Evolutionary conservation across 2,888 invertebrate species (phyloP).

Genomic region (Nephrotoma guestfalica): DNA sequence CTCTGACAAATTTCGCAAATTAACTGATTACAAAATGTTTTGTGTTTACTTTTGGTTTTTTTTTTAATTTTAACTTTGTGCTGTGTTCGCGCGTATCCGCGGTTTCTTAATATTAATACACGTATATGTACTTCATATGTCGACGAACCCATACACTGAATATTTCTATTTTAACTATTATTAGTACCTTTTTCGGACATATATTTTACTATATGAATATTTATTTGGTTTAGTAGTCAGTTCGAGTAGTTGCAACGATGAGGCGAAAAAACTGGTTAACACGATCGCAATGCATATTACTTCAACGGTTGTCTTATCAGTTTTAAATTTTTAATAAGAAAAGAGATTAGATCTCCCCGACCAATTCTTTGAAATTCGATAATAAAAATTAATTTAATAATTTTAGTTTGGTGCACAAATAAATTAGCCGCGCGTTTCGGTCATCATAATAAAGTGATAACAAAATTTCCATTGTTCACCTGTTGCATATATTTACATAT

Average conservation of each 20-base stretch:
- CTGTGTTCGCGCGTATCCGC: neutral
- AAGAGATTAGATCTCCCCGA: neutral
- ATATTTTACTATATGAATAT: neutral
- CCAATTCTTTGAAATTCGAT: neutral
- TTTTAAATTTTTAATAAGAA: neutral
- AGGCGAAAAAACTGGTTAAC: no score
- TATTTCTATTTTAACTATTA: neutral
- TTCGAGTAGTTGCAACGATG: neutral
- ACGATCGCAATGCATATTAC: neutral
- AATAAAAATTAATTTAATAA: neutral
- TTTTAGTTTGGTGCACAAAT: neutral
- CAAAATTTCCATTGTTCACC: neutral
- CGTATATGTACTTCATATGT: neutral
- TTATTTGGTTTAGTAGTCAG: neutral
- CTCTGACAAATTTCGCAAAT: neutral
- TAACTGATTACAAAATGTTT: constrained; percentile 1
- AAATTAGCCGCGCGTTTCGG: no score
- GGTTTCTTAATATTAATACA: neutral
- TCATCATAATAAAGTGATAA: neutral
- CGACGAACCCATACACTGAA: neutral
- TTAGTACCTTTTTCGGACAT: neutral
- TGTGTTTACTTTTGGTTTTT: constrained; percentile 1
- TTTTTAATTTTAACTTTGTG: neutral
- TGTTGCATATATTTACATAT: no score
- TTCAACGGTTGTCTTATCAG: neutral